Evolutionary conservation across 30 jellyfish, hydroid and myxozoan species (phyloP).

Genomic region (Chironex yamaguchii): DNA sequence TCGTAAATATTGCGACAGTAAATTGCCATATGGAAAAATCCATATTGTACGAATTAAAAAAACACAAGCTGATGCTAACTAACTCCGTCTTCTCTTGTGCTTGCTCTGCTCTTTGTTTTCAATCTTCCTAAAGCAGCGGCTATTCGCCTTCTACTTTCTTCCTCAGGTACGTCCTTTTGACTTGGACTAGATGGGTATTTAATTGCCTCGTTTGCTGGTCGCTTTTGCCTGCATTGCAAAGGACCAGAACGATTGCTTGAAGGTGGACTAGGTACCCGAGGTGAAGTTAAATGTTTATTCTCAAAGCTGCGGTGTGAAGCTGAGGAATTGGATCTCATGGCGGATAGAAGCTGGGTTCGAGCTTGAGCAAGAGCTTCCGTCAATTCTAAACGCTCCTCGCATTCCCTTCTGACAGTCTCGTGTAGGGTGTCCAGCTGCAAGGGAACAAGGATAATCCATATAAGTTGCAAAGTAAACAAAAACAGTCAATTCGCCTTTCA

Average conservation of each 20-base stretch:
- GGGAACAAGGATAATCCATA: neutral
- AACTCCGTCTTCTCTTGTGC: slow-evolving; percentile 4
- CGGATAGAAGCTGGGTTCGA: slow-evolving; percentile 71
- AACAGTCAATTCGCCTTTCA: no score
- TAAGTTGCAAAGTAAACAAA: neutral
- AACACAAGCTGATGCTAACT: no score
- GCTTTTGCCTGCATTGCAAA: neutral
- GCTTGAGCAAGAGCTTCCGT: slow-evolving; percentile 93
- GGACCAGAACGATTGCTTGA: neutral
- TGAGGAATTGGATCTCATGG: neutral
- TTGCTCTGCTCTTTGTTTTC: slow-evolving; percentile 65
- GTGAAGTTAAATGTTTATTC: slow-evolving; percentile 2
- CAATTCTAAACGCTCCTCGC: slow-evolving; percentile 93
- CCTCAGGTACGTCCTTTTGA: slow-evolving; percentile 10
- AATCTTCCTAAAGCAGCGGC: slow-evolving; percentile 78
- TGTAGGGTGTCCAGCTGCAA: slow-evolving; percentile 76
- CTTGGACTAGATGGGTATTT: neutral
- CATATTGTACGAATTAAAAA: no score
- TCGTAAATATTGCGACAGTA: no score
- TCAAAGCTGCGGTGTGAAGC: slow-evolving; percentile 53
- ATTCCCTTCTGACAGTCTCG: slow-evolving; percentile 91
- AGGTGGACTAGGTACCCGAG: neutral
- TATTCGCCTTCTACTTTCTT: slow-evolving; percentile 44
- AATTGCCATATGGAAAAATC: no score
- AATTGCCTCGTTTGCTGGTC: neutral